Evolutionary conservation across 2,888 invertebrate genomes (phyloP), one percentile per base, ranked within the genome.

Genomic region (Elegia similella): DNA sequence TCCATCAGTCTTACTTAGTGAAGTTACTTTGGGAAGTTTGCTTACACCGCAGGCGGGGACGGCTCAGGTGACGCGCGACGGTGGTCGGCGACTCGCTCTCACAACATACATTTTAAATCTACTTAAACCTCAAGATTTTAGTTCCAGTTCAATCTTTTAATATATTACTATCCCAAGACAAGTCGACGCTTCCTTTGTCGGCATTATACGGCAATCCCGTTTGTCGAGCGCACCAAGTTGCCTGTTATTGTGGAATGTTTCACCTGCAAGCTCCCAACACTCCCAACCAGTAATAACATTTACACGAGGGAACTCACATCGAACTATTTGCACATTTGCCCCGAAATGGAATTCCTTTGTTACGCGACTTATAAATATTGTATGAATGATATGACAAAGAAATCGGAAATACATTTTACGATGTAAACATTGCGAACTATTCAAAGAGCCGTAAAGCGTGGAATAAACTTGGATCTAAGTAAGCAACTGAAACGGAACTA

Each of bases 281-380:
- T 78, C 72, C 73, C 79, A 30, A 30, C 15, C 42, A 48, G 82
- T 85, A 86, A 87, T 85, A 88, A 88, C 84, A 88, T 88, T 88
- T 88, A 87, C 88, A 86, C 88, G 84, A 67, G 88, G 86, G 87
- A 89, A 88, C 84, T 88, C 86, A 88, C 83, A 82, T 88, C 88
- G 84, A 88, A 89, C 86, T 88, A 86, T 87, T 88, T 86, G 86
- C 82, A 79, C 82, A 75, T 87, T 87, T 84, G 78, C 77, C 82
- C 86, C 77, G 83, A 86, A 84, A 88, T 86, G 80, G 85, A 86
- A 86, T 87, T 87, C 87, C 84, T 86, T 87, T 88, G 84, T 86
- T 78, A 79, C 80, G 75, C 68, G 76, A 77, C 81, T 82, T 78
- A 86, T 88, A 85, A 86, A 87, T 89, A 86, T 86, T 87, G 77